Evolutionary conservation across 2,888 invertebrate species (phyloP).

Genomic region (Deilephila elpenor): DNA sequence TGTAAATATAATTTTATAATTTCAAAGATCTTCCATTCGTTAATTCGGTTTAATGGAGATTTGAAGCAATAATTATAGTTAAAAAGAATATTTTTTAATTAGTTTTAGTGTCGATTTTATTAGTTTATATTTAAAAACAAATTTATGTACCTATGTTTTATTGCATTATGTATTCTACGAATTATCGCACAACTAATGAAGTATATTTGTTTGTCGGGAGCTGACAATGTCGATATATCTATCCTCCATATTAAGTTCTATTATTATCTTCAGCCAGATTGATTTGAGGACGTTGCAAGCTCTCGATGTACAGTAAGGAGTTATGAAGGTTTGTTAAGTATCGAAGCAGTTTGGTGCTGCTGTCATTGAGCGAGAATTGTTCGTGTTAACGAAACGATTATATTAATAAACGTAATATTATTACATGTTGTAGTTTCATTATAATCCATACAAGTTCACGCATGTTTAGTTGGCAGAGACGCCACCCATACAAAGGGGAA

Average conservation of each 20-base stretch:
- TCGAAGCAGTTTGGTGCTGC: constrained; percentile 26
- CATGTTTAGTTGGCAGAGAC: not conserved
- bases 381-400: constrained; percentile 18
- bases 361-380: not conserved
- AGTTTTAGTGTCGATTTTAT: constrained; percentile 51
- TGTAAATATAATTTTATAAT: constrained; percentile 24
- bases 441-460: not conserved
- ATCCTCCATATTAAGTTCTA: not conserved
- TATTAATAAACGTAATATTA: constrained; percentile 44
- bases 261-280: not conserved
- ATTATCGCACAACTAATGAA: constrained; percentile 62
- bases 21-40: constrained; percentile 63
- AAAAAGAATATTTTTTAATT: constrained; percentile 66
- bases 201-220: not conserved
- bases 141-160: constrained; percentile 58
- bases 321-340: constrained; percentile 4
- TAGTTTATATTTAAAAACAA: constrained; percentile 31
- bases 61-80: constrained; percentile 75
- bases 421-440: constrained; percentile 19
- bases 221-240: not conserved
- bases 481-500: not conserved
- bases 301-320: constrained; percentile 14
- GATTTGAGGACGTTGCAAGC: not conserved
- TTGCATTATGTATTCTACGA: constrained; percentile 45
- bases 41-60: constrained; percentile 55